Evolutionary conservation across 2,888 invertebrate species (phyloP), one percentile per base, ranked within the genome.

Genomic region (Schizotus pectinicornis): DNA sequence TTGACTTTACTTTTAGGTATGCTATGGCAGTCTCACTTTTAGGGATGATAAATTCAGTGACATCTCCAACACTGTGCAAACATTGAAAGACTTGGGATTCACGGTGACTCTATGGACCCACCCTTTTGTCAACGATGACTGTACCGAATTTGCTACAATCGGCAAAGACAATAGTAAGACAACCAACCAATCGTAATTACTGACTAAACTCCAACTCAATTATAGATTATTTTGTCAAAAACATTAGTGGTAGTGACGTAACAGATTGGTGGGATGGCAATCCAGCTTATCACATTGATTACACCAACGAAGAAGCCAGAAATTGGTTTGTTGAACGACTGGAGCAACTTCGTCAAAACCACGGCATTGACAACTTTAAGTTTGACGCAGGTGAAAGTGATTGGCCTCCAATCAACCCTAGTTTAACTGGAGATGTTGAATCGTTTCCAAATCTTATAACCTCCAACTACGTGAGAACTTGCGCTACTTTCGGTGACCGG

Each of bases 51-150:
- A 76, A 89, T 90, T 94, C 69, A 87, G 89, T 0, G 80, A 91
- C 63, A 84, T 92, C 8, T 84, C 81, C 48, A 75, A 81, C 45
- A 81, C 92, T 8, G 82, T 89, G 0, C 77, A 81, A 32, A 80
- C 84, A 39, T 80, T 94, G 13, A 88, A 89, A 67, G 70, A 77
- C 0, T 77, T 86, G 56, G 89, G 89, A 0, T 92, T 91, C 75
- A 84, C 90, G 22, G 88, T 91, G 0, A 87, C 92, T 0, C 81
- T 94, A 3, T 95, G 94, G 93, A 85, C 89, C 43, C 93, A 94
- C 83, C 94, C 94, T 0, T 95, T 95, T 74, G 88, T 94, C 12
- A 91, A 94, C 71, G 81, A 84, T 62, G 86, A 85, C 51, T 92
- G 92, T 70, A 11, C 22, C 43, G 81, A 83, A 1, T 83, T 49